Evolutionary conservation across 2,113 vertebrate species (phyloP), one percentile per base, ranked within the genome.

Genomic region (Melanostigma gelatinosum): DNA sequence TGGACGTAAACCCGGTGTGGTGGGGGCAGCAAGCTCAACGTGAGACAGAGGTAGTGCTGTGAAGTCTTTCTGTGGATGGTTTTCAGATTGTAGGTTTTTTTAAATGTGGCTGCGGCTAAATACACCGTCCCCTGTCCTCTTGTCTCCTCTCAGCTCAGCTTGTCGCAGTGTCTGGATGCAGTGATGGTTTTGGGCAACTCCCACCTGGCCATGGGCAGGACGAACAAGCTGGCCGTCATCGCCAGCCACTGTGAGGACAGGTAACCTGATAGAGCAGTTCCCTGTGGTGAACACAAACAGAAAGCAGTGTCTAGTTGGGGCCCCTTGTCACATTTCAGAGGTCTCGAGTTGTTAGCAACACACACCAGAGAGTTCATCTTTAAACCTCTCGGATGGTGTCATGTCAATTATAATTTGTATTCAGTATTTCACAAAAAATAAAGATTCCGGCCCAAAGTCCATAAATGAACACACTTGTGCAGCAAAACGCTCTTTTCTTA

Each of bases 1-100:
- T 99, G 20, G 98, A 99, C 85, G 95, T 97, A 29, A 99, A 98
- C 84, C 98, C 98, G 0, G 96, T 99, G 75, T 99, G 98, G 98
- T 99, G 98, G 98, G 98, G 98, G 0, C 97, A 98, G 89, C 97
- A 96, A 81, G 94, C 95, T 0, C 94, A 97, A 1, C 95, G 93
- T 24, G 95, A 97, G 24, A 95, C 96, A 4, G 91, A 96, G 96
- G 97, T 99, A 93, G 0, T 81, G 63, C 38, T 2, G 1, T 3
- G 10, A 27, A 22, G 40, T 22, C 34, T 63, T 34, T 10, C 16
- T 16, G 20, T 34, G 13, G 24, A 4, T 27, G 29, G 0, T 11
- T 36, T 58, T 58, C 27, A 11, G 4, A 42, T 12, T n/a, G 48
- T 55, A 42, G 34, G 8, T 58, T 27, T 18, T n/a, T 3, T n/a